These are phyloP conservation scores for Myotis vivesi DNA, from an alignment of 2,797 vertebrate genomes.

Conservation along the genomic window DNA sequence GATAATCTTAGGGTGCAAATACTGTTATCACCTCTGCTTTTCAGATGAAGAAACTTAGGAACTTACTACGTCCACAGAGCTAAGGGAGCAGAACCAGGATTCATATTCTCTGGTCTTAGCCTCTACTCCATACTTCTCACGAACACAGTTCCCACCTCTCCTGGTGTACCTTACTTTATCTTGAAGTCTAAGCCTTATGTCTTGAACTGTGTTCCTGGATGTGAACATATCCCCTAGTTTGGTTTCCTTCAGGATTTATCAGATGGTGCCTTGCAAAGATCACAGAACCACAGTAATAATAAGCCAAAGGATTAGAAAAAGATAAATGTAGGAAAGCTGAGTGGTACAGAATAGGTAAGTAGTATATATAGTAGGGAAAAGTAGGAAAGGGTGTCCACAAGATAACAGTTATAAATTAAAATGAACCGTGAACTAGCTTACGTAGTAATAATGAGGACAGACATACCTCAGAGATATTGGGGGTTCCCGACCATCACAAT, in stretches of 20 bases:
- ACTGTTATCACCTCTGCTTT: background rate
- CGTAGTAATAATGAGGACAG: background rate
- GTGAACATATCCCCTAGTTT: background rate
- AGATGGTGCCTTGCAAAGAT: background rate
- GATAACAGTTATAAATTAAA: constrained; percentile 6
- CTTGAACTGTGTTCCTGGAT: background rate
- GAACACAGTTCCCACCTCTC: background rate
- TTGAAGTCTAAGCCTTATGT: background rate
- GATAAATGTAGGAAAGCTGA: background rate
- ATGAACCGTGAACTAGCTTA: background rate
- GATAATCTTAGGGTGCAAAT: background rate
- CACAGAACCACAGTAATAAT: background rate
- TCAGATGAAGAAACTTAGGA: background rate
- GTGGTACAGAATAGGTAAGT: background rate
- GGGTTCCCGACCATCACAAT: background rate
- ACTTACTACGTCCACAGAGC: background rate
- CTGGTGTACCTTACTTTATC: background rate
- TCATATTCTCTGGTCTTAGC: background rate
- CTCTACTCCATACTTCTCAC: background rate
- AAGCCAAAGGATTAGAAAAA: background rate
- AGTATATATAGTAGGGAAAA: background rate
- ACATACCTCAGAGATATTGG: background rate
- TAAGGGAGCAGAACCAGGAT: constrained; percentile 17
- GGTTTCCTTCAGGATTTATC: background rate
- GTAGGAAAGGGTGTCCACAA: background rate